Evolutionary conservation across 2,113 vertebrate species (phyloP).

Genomic region (Turnix velox): DNA sequence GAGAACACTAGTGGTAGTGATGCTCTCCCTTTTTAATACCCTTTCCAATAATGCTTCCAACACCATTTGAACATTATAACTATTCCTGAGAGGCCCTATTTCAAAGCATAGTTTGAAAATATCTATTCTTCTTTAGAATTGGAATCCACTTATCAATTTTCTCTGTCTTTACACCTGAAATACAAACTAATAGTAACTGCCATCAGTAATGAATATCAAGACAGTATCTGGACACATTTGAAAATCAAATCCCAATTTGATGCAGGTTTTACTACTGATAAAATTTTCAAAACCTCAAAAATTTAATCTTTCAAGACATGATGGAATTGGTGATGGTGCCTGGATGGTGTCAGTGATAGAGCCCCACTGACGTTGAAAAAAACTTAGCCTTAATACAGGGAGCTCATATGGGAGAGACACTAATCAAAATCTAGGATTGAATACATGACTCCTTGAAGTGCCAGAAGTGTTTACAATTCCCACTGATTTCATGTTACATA

Average conservation of each 20-base stretch:
- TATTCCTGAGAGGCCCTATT: conserved; percentile 44
- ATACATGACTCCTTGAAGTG: background rate
- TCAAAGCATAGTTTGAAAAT: conserved; percentile 57
- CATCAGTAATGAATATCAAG: background rate
- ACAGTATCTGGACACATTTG: background rate
- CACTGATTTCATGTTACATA: background rate
- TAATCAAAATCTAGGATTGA: background rate
- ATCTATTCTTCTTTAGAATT: conserved; percentile 46
- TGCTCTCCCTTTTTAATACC: background rate
- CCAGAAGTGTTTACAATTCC: background rate
- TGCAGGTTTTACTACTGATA: background rate
- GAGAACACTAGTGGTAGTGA: conserved; percentile 3
- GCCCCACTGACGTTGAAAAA: background rate
- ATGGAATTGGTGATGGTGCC: too few relatives aligned
- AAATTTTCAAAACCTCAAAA: background rate
- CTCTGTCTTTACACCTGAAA: background rate
- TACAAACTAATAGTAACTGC: background rate
- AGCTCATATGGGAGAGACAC: background rate
- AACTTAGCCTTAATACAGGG: background rate
- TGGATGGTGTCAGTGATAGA: background rate
- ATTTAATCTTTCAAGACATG: background rate
- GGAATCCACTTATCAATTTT: conserved; percentile 29
- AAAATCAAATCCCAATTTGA: background rate
- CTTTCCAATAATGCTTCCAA: background rate
- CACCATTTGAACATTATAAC: conserved; percentile 13